phyloP scores from a whole-genome alignment of 2,113 vertebrate genomes.

The mouse (Mus musculus) region GRCm39 chr13:29548501-29549000 shows the following conservation, averaged over 20 bases:
- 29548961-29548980: constrained; percentile 81
- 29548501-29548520: constrained; percentile 65
- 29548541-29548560: not conserved
- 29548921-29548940: constrained; percentile 72
- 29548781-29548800: constrained; percentile 77
- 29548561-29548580: not conserved
- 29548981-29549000: constrained; percentile 79
- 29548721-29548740: constrained; percentile 61
- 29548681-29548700: constrained; percentile 33
- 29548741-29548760: constrained; percentile 56
- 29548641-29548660: not conserved
- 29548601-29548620: not conserved
- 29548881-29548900: constrained; percentile 75
- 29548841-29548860: constrained; percentile 78
- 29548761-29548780: constrained; percentile 75
- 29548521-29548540: not conserved
- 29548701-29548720: constrained; percentile 64
- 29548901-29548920: constrained; percentile 79
- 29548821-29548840: constrained; percentile 64
- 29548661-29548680: constrained; percentile 47
- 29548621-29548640: not conserved
- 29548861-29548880: constrained; percentile 77
- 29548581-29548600: not conserved
- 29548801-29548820: constrained; percentile 72
- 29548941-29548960: not conserved